These are phyloP conservation scores for Hesperophylax magnus DNA, from an alignment of 1,140 invertebrate genomes.

Conservation along the genomic window DNA sequence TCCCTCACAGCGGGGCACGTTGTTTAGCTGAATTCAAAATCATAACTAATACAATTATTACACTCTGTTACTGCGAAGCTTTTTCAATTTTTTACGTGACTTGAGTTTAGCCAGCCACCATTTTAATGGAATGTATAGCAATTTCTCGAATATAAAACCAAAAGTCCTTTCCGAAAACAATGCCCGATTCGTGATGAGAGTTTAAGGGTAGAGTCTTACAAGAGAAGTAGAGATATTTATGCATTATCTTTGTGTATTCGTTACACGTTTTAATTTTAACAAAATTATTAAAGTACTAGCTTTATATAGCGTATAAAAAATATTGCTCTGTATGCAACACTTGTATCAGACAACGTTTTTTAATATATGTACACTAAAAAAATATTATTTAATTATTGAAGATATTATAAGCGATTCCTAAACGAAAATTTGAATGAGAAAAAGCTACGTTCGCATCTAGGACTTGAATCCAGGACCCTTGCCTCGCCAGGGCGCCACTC, in stretches of 20 bases:
- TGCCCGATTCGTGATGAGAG: constrained; percentile 10
- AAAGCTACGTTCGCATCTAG: no score
- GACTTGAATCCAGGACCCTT: no score
- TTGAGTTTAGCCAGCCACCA: constrained; percentile 17
- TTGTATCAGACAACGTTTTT: no score
- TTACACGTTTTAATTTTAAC: no score
- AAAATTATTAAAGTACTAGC: no score
- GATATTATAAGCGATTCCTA: no score
- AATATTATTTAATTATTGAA: no score
- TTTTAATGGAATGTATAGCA: constrained; percentile 35
- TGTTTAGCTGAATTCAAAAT: constrained; percentile 43
- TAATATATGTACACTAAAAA: not conserved
- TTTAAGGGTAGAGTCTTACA: not conserved
- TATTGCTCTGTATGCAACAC: no score
- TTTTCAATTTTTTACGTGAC: constrained; percentile 45
- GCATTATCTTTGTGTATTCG: not conserved
- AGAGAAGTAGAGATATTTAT: not conserved
- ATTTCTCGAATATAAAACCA: constrained; percentile 34
- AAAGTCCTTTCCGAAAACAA: constrained; percentile 23
- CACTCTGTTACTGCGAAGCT: constrained; percentile 30
- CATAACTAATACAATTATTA: constrained; percentile 45
- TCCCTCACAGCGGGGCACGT: not conserved
- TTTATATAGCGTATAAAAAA: no score
- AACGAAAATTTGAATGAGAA: no score
- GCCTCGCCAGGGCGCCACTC: no score